A percentile compares a stretch with the other conserved stretches of the same genome.
Evolutionary conservation across 2,113 vertebrate species (phyloP).

Genomic region (Capricornis sumatraensis): DNA sequence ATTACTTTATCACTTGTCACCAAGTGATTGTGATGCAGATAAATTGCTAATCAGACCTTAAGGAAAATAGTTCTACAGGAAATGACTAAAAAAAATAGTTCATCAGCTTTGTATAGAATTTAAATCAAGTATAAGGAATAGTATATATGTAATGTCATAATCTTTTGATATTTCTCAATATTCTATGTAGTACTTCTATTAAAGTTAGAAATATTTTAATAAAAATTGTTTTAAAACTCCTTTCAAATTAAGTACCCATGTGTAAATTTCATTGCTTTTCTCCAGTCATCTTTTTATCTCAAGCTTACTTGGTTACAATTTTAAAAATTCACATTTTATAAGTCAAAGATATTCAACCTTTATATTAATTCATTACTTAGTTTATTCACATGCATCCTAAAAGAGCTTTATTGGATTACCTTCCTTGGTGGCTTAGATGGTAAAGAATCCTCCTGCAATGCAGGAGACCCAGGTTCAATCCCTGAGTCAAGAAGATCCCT

Average conservation of each 20-base stretch:
- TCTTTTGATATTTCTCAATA: neutral
- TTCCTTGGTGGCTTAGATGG: neutral
- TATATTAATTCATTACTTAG: neutral
- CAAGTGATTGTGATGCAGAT: neutral
- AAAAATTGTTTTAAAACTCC: neutral
- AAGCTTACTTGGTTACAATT: neutral
- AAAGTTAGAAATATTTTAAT: neutral
- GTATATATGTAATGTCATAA: neutral
- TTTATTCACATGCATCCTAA: neutral
- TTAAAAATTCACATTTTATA: neutral
- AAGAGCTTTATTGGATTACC: neutral
- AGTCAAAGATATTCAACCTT: neutral
- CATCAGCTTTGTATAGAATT: neutral
- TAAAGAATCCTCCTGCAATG: neutral
- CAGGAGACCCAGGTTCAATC: neutral
- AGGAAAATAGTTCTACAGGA: neutral
- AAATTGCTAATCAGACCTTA: neutral
- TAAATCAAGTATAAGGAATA: neutral
- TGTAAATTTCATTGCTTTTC: neutral
- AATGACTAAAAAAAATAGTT: neutral
- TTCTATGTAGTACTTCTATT: neutral
- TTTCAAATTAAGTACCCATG: neutral
- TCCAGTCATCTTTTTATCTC: neutral
- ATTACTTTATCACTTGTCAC: neutral
- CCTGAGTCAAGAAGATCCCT: neutral